phyloP scores from a whole-genome alignment of 2,113 vertebrate genomes.

The Bucco capensis region DNA sequence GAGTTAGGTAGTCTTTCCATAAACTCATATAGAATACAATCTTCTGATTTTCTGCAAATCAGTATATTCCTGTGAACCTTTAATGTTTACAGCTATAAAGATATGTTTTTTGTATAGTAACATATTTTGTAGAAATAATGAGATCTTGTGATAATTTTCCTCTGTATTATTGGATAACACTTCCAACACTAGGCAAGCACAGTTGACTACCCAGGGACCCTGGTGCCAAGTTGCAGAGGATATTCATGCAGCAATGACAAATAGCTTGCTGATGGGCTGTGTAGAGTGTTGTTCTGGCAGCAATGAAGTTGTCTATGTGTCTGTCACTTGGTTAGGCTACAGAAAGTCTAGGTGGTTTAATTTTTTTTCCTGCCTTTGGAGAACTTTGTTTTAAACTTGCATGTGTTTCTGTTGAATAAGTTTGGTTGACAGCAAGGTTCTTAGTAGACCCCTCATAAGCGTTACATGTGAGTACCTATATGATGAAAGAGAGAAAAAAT shows the following conservation, averaged over 20 bases:
- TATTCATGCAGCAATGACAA: constrained; percentile 79
- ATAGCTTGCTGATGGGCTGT: constrained; percentile 73
- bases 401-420: constrained; percentile 63
- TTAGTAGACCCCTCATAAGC: constrained; percentile 57
- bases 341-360: constrained; percentile 69
- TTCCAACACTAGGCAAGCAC: constrained; percentile 60
- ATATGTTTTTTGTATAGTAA: constrained; percentile 64
- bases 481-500: constrained; percentile 69
- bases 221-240: constrained; percentile 75
- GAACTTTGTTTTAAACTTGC: constrained; percentile 67
- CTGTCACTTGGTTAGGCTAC: constrained; percentile 75
- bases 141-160: constrained; percentile 62
- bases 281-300: constrained; percentile 75
- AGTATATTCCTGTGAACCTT: constrained; percentile 12
- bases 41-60: constrained; percentile 22
- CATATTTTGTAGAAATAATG: constrained; percentile 66
- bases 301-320: constrained; percentile 75
- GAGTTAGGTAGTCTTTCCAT: background rate
- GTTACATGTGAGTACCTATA: constrained; percentile 70
- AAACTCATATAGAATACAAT: background rate
- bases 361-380: constrained; percentile 7
- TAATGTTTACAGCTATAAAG: constrained; percentile 61
- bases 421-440: constrained; percentile 57
- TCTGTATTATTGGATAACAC: constrained; percentile 49
- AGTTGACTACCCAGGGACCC: constrained; percentile 73